Percentiles rank a stretch among this genome's conserved stretches.
Evolutionary conservation across 2,113 vertebrate species (phyloP).

Genomic region (Ictalurus punctatus): DNA sequence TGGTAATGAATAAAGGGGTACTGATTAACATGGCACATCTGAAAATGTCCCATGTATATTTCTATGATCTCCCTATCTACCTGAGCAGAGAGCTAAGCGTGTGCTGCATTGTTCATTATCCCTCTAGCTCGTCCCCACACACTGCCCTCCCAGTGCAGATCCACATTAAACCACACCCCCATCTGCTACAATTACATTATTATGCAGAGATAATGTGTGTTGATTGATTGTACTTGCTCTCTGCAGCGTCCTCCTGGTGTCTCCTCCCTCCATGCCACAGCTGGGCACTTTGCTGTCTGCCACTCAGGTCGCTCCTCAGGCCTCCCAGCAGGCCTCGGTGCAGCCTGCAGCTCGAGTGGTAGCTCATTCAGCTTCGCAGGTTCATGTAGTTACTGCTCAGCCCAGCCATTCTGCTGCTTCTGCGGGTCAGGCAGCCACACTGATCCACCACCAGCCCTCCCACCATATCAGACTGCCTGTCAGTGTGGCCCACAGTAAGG

Average conservation of each 20-base stretch:
- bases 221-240: neutral
- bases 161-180: neutral
- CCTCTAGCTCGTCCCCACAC: neutral
- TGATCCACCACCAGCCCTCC: slow-evolving; percentile 77
- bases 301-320: slow-evolving; percentile 71
- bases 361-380: slow-evolving; percentile 80
- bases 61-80: neutral
- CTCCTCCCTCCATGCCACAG: slow-evolving; percentile 89
- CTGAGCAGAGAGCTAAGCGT: neutral
- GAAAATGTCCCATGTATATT: neutral
- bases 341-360: slow-evolving; percentile 77
- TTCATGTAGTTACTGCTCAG: slow-evolving; percentile 86
- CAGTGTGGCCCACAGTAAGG: slow-evolving; percentile 81
- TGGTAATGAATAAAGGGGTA: neutral
- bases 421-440: slow-evolving; percentile 74
- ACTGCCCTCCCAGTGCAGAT: neutral
- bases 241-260: slow-evolving; percentile 87
- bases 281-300: slow-evolving; percentile 85
- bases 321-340: slow-evolving; percentile 70
- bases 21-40: neutral
- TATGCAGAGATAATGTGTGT: neutral
- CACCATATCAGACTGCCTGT: slow-evolving; percentile 89
- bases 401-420: slow-evolving; percentile 72
- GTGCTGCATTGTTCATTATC: neutral
- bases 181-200: neutral